Evolutionary conservation across 1,140 invertebrate genomes (phyloP), one percentile per base, ranked within the genome.

Genomic region (Ostrea denselamellosa): DNA sequence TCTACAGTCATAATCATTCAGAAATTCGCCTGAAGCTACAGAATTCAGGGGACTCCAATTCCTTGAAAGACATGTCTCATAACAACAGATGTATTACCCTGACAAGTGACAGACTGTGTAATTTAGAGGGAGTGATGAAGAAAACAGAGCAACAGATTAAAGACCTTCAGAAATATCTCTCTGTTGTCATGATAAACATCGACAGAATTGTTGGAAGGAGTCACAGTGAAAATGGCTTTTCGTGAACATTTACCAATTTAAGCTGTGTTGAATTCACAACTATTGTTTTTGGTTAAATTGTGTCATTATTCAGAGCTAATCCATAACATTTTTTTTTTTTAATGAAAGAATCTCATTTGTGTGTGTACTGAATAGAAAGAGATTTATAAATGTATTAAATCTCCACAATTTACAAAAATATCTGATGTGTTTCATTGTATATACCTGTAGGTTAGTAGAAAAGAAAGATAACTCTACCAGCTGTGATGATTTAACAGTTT

Each of bases 71-170:
- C 28, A 56, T 86, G 77, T 86, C 71, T 62, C 81, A 71, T 82
- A 84, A 89, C 52, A 85, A 86, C 22, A 87, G 22, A 44, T 88
- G 44, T 65, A 88, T 65, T 83, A n/a, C 34, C 14, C 82, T 58
- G 51, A 22, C 89, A 77, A 89, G 83, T 86, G 86, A 90, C 28
- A 87, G 71, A 0, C 71, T 62, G 83, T 53, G 52, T 62, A 82
- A 86, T 58, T 51, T 90, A 14, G 91, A 91, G 17, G 81, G 88
- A 22, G 86, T 90, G 9, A 82, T 90, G 65, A 88, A 89, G 56
- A 90, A 90, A 52, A 87, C 88, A 17, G 90, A 91, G 56, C 88
- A 90, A n/a, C 88, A 90, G 68, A 89, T 89, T n/a, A 90, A 89
- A 51, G 91, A 90, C 62, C 85, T 91, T 14, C 90, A 90, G 53